Percentiles rank a stretch among this genome's conserved stretches.
phyloP scores from a whole-genome alignment of 2,888 invertebrate genomes.

The Poecilobothrus nobilitatus region DNA sequence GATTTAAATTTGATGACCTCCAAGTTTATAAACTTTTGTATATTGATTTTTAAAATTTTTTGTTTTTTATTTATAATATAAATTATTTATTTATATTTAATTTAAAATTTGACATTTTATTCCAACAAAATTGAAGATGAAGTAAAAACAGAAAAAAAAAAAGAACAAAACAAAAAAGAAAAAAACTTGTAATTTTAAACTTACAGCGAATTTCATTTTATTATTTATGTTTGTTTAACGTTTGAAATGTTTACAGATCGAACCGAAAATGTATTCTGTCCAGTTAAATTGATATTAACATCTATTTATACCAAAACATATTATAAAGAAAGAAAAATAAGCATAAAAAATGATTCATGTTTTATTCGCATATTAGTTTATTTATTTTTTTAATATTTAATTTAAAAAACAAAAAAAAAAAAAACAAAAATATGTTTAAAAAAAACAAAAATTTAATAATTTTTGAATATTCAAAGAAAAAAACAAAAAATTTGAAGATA shows the following conservation, averaged over 20 bases:
- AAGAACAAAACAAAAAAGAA: background rate
- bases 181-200: background rate
- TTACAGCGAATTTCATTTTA: constrained; percentile 6
- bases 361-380: background rate
- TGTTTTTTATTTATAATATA: background rate
- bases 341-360: background rate
- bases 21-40: background rate
- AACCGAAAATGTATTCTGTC: background rate
- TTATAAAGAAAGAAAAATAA: background rate
- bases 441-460: too few species aligned
- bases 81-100: background rate
- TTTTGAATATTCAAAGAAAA: too few species aligned
- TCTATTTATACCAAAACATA: background rate
- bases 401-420: too few species aligned
- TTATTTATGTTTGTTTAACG: background rate
- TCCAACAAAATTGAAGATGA: background rate
- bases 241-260: background rate
- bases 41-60: background rate
- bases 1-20: background rate
- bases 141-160: background rate
- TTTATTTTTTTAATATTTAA: too few species aligned
- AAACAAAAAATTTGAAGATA: too few species aligned
- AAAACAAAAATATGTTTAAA: too few species aligned
- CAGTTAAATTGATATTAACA: background rate
- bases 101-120: too few species aligned